These are phyloP conservation scores for Drosophila erecta DNA, from an alignment of 1,140 invertebrate genomes.

Conservation along the genomic window DNA sequence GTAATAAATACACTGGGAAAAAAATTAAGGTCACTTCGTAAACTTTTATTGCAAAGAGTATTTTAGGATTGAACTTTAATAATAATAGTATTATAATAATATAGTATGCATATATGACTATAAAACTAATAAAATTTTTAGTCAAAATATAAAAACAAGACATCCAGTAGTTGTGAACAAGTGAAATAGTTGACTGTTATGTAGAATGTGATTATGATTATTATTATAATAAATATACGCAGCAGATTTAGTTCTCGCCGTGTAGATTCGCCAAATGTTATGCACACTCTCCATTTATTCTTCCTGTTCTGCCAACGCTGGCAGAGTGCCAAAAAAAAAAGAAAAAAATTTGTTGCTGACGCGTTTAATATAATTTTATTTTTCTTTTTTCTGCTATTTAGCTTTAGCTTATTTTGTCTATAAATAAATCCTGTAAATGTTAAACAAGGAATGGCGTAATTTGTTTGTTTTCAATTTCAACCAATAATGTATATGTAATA, in stretches of 20 bases:
- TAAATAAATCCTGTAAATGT: slow-evolving; percentile 46
- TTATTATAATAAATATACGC: too few species aligned
- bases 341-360: slow-evolving; percentile 13
- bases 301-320: slow-evolving; percentile 10
- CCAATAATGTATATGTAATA: too few species aligned
- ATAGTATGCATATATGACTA: neutral
- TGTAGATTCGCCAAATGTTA: slow-evolving; percentile 56
- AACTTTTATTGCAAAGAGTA: neutral
- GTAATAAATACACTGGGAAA: slow-evolving; percentile 14
- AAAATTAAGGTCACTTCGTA: neutral
- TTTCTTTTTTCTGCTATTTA: neutral
- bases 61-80: neutral
- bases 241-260: too few species aligned
- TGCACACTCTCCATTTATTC: slow-evolving; percentile 42
- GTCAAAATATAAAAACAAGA: too few species aligned
- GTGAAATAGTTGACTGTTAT: too few species aligned
- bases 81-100: neutral
- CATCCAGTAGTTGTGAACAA: too few species aligned
- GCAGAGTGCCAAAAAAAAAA: slow-evolving; percentile 31
- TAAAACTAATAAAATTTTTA: too few species aligned
- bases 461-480: slow-evolving; percentile 8
- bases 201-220: too few species aligned
- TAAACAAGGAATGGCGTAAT: slow-evolving; percentile 9
- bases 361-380: slow-evolving; percentile 18
- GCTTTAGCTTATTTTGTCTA: slow-evolving; percentile 17